Percentiles rank a stretch among this genome's conserved stretches.
Conservation (phyloP, 2,797 vertebrate genomes). For the Argentina silus region DNA sequence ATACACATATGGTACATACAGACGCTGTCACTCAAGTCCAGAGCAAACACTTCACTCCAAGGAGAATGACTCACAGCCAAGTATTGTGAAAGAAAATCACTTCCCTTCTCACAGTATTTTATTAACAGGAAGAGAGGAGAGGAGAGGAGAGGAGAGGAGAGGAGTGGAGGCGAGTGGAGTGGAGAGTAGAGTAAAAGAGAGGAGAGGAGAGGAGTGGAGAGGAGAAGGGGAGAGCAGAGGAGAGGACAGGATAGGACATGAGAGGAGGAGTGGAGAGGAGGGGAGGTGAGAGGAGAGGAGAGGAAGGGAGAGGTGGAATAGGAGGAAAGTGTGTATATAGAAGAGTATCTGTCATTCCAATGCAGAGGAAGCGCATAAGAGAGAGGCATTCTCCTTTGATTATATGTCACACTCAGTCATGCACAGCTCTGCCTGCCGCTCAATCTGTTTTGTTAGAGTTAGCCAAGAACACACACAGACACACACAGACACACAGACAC, state of each 20-base stretch:
- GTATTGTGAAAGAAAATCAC: slow-evolving; percentile 12
- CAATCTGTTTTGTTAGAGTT: background rate
- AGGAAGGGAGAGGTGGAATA: background rate
- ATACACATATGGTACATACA: too few relatives aligned
- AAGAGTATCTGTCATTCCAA: too few relatives aligned
- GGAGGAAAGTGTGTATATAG: too few relatives aligned
- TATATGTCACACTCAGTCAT: background rate
- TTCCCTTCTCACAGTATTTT: background rate
- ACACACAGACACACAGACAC: background rate
- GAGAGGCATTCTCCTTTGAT: background rate
- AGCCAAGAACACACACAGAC: background rate
- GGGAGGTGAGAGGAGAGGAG: background rate
- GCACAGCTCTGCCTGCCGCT: background rate
- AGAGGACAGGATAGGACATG: background rate
- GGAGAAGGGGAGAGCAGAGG: background rate
- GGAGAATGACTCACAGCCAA: slow-evolving; percentile 1
- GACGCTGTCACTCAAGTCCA: slow-evolving; percentile 1
- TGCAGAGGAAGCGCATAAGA: background rate
- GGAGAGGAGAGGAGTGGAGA: background rate
- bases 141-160: background rate
- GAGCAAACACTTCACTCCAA: background rate
- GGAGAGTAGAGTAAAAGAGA: background rate
- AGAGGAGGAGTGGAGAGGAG: background rate
- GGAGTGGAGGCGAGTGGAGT: background rate
- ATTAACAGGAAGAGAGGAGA: slow-evolving; percentile 1